These are phyloP conservation scores for Probosciger aterrimus DNA, from an alignment of 2,113 vertebrate genomes.

Conservation along the genomic window DNA sequence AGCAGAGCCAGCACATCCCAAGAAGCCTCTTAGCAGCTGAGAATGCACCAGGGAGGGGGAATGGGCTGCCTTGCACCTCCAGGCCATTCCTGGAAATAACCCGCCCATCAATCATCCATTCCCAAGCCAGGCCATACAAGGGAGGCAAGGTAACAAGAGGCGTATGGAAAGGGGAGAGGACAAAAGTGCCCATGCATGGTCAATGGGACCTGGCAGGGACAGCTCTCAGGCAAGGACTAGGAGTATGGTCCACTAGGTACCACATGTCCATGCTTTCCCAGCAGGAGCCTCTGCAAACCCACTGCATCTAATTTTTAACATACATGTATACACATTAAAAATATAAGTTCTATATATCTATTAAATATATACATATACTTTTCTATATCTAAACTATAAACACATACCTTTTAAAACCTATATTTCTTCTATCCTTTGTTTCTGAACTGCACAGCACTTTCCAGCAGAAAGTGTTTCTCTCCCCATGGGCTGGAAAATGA, in stretches of 20 bases:
- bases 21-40: slow-evolving; percentile 80
- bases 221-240: not conserved
- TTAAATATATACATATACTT: not conserved
- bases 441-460: not conserved
- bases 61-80: slow-evolving; percentile 75
- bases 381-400: not conserved
- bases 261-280: not conserved
- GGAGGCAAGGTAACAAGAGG: slow-evolving; percentile 10
- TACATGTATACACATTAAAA: not conserved
- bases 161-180: fast-evolving
- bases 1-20: slow-evolving; percentile 48
- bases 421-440: not conserved
- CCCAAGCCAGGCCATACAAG: slow-evolving; percentile 73
- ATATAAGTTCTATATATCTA: not conserved
- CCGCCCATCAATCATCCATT: slow-evolving; percentile 66
- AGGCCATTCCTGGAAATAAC: slow-evolving; percentile 77
- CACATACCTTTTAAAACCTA: not conserved
- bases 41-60: slow-evolving; percentile 72
- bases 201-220: not conserved
- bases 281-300: not conserved
- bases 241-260: not conserved
- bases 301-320: not conserved
- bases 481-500: not conserved
- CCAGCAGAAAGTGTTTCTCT: not conserved
- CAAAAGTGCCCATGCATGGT: not conserved